Conservation (phyloP, 2,888 invertebrate genomes). For the Cerastoderma edule region DNA sequence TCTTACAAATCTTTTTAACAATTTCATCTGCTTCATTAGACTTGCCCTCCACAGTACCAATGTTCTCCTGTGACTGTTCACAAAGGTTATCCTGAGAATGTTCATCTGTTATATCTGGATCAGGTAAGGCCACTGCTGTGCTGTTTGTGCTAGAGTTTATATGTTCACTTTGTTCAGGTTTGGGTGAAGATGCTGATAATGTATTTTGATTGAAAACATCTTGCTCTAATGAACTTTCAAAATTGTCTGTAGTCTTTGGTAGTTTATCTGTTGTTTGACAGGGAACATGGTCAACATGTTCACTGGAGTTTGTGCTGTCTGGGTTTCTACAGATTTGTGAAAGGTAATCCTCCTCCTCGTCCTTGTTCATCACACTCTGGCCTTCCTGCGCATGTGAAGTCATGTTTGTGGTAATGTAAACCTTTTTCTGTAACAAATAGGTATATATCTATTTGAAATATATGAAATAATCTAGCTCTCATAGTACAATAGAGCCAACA, state of each 20-base stretch:
- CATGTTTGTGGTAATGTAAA: too few relatives aligned
- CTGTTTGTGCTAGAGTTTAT: too few relatives aligned
- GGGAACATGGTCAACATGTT: constrained; percentile 10
- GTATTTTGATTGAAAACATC: constrained; percentile 7
- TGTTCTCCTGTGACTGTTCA: too few relatives aligned
- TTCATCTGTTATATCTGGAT: neutral
- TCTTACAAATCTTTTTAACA: constrained; percentile 55
- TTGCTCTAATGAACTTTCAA: constrained; percentile 3
- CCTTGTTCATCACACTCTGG: neutral
- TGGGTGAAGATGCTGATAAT: constrained; percentile 5
- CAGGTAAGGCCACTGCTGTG: too few relatives aligned
- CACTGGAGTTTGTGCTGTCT: neutral
- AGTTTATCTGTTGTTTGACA: constrained; percentile 2
- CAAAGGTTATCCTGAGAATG: neutral
- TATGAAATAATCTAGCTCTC: too few relatives aligned
- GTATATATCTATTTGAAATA: too few relatives aligned
- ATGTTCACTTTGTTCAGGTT: neutral
- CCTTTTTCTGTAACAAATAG: too few relatives aligned
- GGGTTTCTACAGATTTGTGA: constrained; percentile 5
- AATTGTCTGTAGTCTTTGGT: neutral
- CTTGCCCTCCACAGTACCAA: too few relatives aligned
- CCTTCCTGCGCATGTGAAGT: too few relatives aligned
- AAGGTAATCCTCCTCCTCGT: neutral
- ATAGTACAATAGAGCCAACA: too few relatives aligned
- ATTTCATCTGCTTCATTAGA: constrained; percentile 55